phyloP scores from a whole-genome alignment of 2,113 vertebrate species.

The Catharus fuscescens region DNA sequence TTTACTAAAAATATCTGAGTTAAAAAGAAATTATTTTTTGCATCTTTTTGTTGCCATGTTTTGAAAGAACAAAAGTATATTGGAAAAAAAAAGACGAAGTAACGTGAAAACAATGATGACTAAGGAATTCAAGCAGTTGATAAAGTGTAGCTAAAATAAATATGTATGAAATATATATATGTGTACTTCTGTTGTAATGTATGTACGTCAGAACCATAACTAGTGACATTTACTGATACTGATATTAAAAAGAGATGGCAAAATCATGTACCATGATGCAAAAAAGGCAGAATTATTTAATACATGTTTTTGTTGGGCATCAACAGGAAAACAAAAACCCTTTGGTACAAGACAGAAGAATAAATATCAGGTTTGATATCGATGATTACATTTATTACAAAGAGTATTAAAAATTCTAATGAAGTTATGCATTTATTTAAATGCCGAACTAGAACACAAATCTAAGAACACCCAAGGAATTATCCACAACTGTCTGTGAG shows the following conservation, averaged over 20 bases:
- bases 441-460: not conserved
- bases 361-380: not conserved
- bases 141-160: not conserved
- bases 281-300: not conserved
- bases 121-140: not conserved
- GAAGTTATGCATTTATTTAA: not conserved
- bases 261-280: not conserved
- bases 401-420: not conserved
- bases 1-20: not conserved
- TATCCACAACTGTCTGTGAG: not conserved
- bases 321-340: not conserved
- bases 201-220: not conserved
- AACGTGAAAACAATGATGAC: not conserved
- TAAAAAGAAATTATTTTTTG: not conserved
- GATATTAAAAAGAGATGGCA: not conserved
- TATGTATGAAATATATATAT: not conserved
- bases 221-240: not conserved
- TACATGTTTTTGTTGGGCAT: not conserved
- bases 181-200: not conserved
- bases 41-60: not conserved
- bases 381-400: not conserved
- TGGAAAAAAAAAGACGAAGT: not conserved
- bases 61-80: not conserved
- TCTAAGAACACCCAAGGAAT: not conserved
- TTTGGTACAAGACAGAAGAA: not conserved